These are phyloP conservation scores for Notamacropus eugenii DNA, from an alignment of 2,797 vertebrate genomes.

Conservation along the genomic window DNA sequence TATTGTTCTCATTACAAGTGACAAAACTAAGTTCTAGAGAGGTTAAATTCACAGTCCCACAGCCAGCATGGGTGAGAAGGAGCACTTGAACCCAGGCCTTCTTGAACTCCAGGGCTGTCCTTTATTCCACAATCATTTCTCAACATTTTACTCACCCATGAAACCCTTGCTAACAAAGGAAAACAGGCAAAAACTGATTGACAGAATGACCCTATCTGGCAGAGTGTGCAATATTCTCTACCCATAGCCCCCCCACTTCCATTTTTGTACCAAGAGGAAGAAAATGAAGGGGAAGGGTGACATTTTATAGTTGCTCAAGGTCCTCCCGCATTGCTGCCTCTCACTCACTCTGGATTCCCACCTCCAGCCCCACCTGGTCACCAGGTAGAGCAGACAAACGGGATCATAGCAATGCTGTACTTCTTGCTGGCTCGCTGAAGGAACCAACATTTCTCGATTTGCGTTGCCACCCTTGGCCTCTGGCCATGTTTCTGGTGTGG, in stretches of 20 bases:
- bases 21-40: neutral
- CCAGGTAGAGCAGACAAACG: neutral
- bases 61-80: neutral
- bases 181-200: neutral
- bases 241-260: neutral
- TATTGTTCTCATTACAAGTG: constrained; percentile 4
- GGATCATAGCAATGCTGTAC: neutral
- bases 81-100: neutral
- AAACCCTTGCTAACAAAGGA: neutral
- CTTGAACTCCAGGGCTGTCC: neutral
- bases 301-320: neutral
- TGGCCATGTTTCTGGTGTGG: constrained; percentile 26
- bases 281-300: neutral
- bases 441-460: neutral
- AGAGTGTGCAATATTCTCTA: neutral
- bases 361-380: neutral
- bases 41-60: neutral
- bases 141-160: neutral
- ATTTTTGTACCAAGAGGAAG: neutral
- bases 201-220: neutral
- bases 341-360: neutral
- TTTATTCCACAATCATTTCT: neutral
- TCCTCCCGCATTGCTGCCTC: neutral
- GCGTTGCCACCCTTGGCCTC: constrained; percentile 23
- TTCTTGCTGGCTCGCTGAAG: neutral